phyloP scores from a whole-genome alignment of 1,140 invertebrate genomes.

The Asbolus verrucosus region DNA sequence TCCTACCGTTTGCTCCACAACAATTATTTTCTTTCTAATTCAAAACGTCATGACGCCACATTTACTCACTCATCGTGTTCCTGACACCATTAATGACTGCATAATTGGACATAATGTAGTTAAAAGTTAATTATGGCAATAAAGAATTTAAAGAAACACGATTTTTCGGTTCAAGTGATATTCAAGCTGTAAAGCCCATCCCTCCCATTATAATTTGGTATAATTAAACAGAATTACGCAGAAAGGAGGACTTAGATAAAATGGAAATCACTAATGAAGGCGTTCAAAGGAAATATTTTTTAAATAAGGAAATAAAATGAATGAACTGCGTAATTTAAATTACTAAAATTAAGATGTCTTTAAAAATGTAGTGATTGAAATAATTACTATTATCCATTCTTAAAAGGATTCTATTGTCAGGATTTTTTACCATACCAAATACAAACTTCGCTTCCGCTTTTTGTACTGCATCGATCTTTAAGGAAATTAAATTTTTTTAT shows the following conservation, averaged over 20 bases:
- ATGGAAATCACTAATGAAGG: constrained; percentile 20
- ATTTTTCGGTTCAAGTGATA: neutral
- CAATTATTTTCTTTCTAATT: constrained; percentile 5
- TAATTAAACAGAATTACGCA: constrained; percentile 30
- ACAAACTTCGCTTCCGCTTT: neutral
- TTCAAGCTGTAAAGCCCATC: neutral
- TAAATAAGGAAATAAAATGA: constrained; percentile 5
- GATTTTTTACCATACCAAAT: too few relatives aligned
- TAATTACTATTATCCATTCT: constrained; percentile 4
- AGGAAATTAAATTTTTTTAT: neutral
- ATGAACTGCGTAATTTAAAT: neutral
- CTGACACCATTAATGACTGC: too few relatives aligned
- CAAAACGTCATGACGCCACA: too few relatives aligned
- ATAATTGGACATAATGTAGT: neutral
- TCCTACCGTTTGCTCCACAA: neutral
- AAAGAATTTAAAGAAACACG: neutral
- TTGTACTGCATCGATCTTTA: neutral
- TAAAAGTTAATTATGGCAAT: constrained; percentile 13
- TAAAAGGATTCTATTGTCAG: neutral
- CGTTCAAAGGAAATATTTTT: neutral
- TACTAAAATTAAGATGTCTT: neutral
- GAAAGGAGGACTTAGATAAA: constrained; percentile 19
- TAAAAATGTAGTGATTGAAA: neutral
- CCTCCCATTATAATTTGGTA: constrained; percentile 10
- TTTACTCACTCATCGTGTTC: too few relatives aligned